Conservation (phyloP, 1,140 invertebrate species). For the Neotoxoptera formosana region DNA sequence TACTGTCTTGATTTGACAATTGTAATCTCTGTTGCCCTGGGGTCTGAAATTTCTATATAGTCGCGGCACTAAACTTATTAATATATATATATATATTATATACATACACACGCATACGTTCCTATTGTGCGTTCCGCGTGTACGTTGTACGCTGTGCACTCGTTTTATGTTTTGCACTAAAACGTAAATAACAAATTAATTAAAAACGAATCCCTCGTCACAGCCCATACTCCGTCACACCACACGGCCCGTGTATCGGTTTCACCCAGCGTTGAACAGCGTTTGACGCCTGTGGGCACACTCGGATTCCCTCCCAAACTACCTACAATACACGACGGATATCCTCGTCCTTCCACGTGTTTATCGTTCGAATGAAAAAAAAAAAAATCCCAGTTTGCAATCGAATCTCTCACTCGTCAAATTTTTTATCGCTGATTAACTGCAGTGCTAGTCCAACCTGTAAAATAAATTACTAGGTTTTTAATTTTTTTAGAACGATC, state of each 20-base stretch:
- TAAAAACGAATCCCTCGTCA: slow-evolving; percentile 26
- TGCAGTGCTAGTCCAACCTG: background rate
- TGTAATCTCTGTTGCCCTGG: background rate
- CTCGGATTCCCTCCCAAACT: background rate
- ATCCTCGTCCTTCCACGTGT: background rate
- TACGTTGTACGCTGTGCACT: background rate
- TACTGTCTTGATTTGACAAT: background rate
- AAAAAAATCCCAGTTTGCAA: background rate
- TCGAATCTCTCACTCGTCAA: background rate
- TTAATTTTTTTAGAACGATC: background rate
- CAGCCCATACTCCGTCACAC: background rate
- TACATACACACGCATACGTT: background rate
- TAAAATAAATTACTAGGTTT: background rate
- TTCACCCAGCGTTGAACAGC: background rate
- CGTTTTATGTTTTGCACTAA: background rate
- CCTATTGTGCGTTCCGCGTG: background rate
- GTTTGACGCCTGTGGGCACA: background rate
- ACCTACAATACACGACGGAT: background rate
- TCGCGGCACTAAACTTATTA: background rate
- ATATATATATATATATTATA: background rate
- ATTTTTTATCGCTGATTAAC: background rate
- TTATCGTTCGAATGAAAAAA: background rate
- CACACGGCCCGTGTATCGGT: background rate
- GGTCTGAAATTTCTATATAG: background rate
- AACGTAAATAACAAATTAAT: slow-evolving; percentile 39